phyloP scores from a whole-genome alignment of 2,797 vertebrate species.

The Clarias platycephalus region DNA sequence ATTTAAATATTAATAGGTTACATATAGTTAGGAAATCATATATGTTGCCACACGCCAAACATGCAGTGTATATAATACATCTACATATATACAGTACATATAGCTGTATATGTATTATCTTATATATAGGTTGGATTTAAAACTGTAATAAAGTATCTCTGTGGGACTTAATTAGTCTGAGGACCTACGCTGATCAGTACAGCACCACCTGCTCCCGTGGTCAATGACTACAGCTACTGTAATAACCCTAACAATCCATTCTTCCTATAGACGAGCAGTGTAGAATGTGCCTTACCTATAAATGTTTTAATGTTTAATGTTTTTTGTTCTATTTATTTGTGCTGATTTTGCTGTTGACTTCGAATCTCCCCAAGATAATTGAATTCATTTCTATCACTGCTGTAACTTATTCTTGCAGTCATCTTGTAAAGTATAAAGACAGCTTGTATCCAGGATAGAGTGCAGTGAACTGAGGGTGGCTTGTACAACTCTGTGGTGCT shows the following conservation, averaged over 20 bases:
- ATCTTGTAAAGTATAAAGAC: slow-evolving; percentile 5
- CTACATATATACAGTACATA: no score
- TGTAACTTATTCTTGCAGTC: slow-evolving; percentile 14
- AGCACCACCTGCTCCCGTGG: neutral
- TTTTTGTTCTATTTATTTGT: neutral
- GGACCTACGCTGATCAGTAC: neutral
- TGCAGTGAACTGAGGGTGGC: neutral
- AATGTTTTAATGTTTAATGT: neutral
- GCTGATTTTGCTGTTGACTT: neutral
- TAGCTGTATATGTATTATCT: neutral
- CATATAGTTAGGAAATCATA: no score
- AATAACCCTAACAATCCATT: neutral
- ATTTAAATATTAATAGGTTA: neutral
- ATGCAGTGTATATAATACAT: no score
- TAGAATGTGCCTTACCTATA: neutral
- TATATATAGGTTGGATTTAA: neutral
- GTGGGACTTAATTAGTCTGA: neutral
- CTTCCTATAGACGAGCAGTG: neutral
- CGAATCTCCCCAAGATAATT: neutral
- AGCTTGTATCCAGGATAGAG: neutral
- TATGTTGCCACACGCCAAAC: no score
- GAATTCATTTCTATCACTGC: neutral
- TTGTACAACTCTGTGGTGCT: slow-evolving; percentile 5
- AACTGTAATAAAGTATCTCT: neutral
- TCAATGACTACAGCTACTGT: neutral